Conservation (phyloP, 1,140 invertebrate species). For the Arctopsyche grandis region DNA sequence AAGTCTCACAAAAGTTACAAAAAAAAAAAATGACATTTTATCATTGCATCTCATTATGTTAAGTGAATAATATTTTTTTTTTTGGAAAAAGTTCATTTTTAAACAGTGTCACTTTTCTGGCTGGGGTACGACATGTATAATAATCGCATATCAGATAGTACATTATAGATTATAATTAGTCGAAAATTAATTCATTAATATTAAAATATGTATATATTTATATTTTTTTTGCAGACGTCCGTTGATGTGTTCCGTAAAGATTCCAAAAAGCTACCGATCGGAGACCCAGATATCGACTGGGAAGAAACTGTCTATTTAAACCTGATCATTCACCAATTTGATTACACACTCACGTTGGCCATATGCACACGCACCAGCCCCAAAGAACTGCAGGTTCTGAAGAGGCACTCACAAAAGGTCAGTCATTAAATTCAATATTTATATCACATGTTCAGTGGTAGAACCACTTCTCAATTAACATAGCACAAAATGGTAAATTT, state of each 20-base stretch:
- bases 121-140: constrained; percentile 4
- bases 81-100: no score
- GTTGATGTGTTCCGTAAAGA: constrained; percentile 97
- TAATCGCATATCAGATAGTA: constrained; percentile 30
- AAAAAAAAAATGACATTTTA: no score
- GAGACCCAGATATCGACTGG: constrained; percentile 97
- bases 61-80: no score
- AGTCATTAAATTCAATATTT: constrained; percentile 55
- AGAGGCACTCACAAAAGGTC: constrained; percentile 89
- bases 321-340: constrained; percentile 97
- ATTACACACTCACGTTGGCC: constrained; percentile 96
- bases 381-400: constrained; percentile 93
- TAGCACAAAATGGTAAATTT: neutral
- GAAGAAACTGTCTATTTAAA: constrained; percentile 99
- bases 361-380: constrained; percentile 97
- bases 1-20: neutral
- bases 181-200: constrained; percentile 2
- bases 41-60: no score
- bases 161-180: neutral
- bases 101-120: no score
- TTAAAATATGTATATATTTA: neutral
- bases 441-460: constrained; percentile 2
- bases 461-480: constrained; percentile 11
- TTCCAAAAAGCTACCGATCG: constrained; percentile 94
- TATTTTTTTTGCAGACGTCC: constrained; percentile 76